Percentiles rank a stretch among this genome's conserved stretches.
phyloP scores from a whole-genome alignment of 2,797 vertebrate species.

The Chromobotia macracanthus region DNA sequence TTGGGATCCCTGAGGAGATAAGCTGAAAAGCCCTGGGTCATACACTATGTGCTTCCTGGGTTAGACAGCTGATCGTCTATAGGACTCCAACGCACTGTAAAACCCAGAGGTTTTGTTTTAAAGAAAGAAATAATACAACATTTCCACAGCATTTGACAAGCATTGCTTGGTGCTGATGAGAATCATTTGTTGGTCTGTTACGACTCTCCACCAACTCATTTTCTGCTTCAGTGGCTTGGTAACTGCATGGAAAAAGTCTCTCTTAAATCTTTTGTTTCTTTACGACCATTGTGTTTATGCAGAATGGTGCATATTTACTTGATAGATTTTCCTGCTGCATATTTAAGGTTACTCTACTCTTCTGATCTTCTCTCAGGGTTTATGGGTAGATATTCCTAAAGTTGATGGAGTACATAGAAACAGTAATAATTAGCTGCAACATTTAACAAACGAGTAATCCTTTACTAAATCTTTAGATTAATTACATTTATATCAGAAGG shows the following conservation, averaged over 20 bases:
- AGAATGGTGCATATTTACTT: constrained; percentile 10
- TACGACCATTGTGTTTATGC: background rate
- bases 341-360: background rate
- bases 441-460: background rate
- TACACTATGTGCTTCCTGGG: background rate
- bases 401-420: background rate
- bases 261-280: constrained; percentile 16
- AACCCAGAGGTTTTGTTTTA: constrained; percentile 33
- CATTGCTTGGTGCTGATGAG: constrained; percentile 4
- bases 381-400: constrained; percentile 5
- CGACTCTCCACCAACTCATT: constrained; percentile 23
- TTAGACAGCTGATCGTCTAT: background rate
- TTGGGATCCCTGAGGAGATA: constrained; percentile 5
- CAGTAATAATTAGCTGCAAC: constrained; percentile 55
- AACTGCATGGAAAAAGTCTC: constrained; percentile 16
- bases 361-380: background rate
- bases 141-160: constrained; percentile 25
- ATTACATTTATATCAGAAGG: constrained; percentile 50
- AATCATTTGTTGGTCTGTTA: constrained; percentile 30
- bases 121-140: constrained; percentile 29
- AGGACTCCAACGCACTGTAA: constrained; percentile 32
- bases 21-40: constrained; percentile 31
- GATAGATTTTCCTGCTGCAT: background rate
- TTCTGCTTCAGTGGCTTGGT: constrained; percentile 31
- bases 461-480: constrained; percentile 60